These are phyloP conservation scores for Tanypteryx hageni DNA, from an alignment of 2,888 invertebrate genomes.

Conservation along the genomic window DNA sequence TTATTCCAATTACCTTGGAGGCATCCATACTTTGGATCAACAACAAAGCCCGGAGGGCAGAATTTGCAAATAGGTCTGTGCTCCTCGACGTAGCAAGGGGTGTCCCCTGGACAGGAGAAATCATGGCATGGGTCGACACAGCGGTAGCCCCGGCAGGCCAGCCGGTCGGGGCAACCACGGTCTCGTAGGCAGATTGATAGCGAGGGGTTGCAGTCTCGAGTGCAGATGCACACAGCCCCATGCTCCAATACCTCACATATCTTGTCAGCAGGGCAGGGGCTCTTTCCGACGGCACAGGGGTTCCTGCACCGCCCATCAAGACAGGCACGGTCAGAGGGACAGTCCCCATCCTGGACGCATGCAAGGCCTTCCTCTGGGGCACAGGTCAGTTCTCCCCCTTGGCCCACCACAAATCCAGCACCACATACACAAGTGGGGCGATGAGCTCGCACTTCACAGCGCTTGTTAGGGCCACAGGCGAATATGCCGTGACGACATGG, in stretches of 20 bases:
- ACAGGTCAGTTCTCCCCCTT: conserved; percentile 91
- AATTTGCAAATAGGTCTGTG: conserved; percentile 97
- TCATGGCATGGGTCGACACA: conserved; percentile 93
- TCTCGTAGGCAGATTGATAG: conserved; percentile 93
- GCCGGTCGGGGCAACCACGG: conserved; percentile 89
- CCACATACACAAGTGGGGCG: conserved; percentile 92
- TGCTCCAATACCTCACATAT: conserved; percentile 93
- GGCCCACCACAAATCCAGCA: conserved; percentile 91
- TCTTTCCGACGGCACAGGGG: conserved; percentile 83
- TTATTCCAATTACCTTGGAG: conserved; percentile 88
- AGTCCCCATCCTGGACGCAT: conserved; percentile 86
- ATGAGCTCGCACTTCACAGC: conserved; percentile 92
- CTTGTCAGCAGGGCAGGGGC: conserved; percentile 87
- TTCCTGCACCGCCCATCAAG: conserved; percentile 89
- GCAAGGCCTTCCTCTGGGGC: conserved; percentile 86
- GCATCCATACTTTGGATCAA: conserved; percentile 95
- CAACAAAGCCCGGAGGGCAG: conserved; percentile 95
- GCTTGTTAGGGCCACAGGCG: conserved; percentile 88
- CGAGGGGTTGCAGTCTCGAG: conserved; percentile 88
- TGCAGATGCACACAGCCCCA: conserved; percentile 90
- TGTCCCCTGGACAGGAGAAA: conserved; percentile 88
- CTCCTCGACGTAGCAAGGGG: conserved; percentile 95
- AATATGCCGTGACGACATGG: conserved; percentile 83
- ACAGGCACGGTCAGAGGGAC: conserved; percentile 91
- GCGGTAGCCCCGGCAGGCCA: conserved; percentile 92